Conservation (phyloP, 2,888 invertebrate species). For the Tetranychus truncatus region DNA sequence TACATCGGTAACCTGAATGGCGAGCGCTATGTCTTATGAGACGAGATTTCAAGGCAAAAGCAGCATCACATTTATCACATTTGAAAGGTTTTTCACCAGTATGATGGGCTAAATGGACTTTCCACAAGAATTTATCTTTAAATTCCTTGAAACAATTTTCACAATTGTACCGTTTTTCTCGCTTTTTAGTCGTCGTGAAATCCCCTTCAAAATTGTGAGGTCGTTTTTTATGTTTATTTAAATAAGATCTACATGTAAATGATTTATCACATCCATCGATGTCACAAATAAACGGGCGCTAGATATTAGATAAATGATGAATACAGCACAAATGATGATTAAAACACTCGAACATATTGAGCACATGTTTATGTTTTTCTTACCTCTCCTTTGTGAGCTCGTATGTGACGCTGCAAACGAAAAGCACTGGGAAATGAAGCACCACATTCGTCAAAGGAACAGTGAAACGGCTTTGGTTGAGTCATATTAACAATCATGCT, state of each 20-base stretch:
- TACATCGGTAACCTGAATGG: slow-evolving; percentile 15
- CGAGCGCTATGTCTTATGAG: slow-evolving; percentile 12
- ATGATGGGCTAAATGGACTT: slow-evolving; percentile 14
- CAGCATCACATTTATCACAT: slow-evolving; percentile 17
- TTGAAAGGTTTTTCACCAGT: slow-evolving; percentile 17
- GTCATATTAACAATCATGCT: neutral
- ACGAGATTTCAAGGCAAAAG: slow-evolving; percentile 8
- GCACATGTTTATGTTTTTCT: neutral
- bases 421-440: slow-evolving; percentile 4
- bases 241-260: slow-evolving; percentile 14
- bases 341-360: neutral
- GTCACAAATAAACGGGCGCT: slow-evolving; percentile 16
- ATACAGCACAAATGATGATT: neutral
- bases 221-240: slow-evolving; percentile 15
- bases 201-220: slow-evolving; percentile 3
- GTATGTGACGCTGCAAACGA: slow-evolving; percentile 11
- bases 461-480: neutral
- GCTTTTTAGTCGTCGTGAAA: neutral
- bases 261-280: slow-evolving; percentile 7
- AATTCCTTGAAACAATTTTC: slow-evolving; percentile 13
- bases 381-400: slow-evolving; percentile 19
- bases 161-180: slow-evolving; percentile 12
- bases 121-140: slow-evolving; percentile 14
- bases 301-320: neutral
- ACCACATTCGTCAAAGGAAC: slow-evolving; percentile 10